Evolutionary conservation across 1,140 invertebrate genomes (phyloP), one percentile per base, ranked within the genome.

Genomic region (Dinothrombium tinctorium): DNA sequence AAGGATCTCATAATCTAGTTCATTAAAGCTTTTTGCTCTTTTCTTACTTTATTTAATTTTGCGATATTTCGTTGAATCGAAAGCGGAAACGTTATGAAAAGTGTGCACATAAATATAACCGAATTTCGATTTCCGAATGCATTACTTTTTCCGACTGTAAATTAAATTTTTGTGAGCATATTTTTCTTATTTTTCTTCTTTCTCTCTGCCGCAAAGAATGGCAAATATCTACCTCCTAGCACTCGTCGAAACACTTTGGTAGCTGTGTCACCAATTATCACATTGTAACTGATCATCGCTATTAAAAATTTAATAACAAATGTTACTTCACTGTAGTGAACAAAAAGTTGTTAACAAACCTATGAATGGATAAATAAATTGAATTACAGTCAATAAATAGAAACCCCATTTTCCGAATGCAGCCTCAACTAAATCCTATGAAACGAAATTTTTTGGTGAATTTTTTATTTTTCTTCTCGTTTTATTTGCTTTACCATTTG

Each of bases 281-380:
- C 72, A 56, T 86, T 84, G 55, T 86, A 84, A 33, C 77, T 81
- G 23, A 83, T 74, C 77, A 84, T 84, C 2, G 80, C 79, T 82
- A 60, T 21, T 67, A 68, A 56, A 51, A 44, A 40, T 14, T 15
- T n/a, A n/a, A n/a, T n/a, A n/a, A n/a, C n/a, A n/a, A n/a, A n/a
- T n/a, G n/a, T n/a, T n/a, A n/a, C n/a, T n/a, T 28, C 26, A 28
- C 7, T 28, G 11, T 21, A 20, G 4, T 37, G 20, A 37, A 17
- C 8, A 37, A 17, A 37, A 4, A 21, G 6, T 4, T 11, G 9
- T 4, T 23, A 40, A 59, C 62, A 66, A 63, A 80, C 79, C 78
- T 52, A 83, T 74, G 49, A 83, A 76, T 11, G 79, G 81, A 62
- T 83, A 84, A 47, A 78, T 64, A 52, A 83, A 81, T 53, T 86